A percentile compares a stretch with the other conserved stretches of the same genome.
phyloP scores from a whole-genome alignment of 2,113 vertebrate species.

The Vimba vimba region DNA sequence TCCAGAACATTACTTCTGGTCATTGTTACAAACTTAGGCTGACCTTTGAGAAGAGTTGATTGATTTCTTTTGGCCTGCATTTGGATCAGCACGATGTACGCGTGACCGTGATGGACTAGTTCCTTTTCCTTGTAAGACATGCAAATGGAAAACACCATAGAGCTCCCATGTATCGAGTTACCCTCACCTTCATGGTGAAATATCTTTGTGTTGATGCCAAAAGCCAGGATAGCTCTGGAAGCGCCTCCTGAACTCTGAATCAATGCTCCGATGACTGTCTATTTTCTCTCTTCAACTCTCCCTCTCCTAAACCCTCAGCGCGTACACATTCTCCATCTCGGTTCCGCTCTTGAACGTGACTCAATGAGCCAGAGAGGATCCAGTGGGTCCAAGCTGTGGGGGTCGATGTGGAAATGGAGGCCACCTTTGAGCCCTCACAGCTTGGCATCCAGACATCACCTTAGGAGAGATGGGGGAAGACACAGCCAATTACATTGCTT shows the following conservation, averaged over 20 bases:
- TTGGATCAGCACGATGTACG: conserved; percentile 10
- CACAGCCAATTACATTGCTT: conserved; percentile 53
- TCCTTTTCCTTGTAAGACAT: conserved; percentile 38
- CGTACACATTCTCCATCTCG: not conserved
- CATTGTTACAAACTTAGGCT: conserved; percentile 43
- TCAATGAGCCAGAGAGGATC: conserved; percentile 56
- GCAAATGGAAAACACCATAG: conserved; percentile 46
- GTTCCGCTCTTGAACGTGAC: conserved; percentile 40
- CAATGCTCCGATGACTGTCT: not conserved
- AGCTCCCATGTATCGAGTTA: conserved; percentile 38
- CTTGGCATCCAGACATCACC: conserved; percentile 35
- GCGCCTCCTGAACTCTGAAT: conserved; percentile 23
- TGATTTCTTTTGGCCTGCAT: conserved; percentile 42
- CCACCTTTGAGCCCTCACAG: conserved; percentile 44
- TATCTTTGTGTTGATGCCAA: conserved; percentile 35
- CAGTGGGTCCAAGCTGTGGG: conserved; percentile 35
- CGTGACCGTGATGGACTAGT: conserved; percentile 28
- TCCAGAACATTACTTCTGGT: conserved; percentile 23
- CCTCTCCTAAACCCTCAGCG: conserved; percentile 19
- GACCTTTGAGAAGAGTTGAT: conserved; percentile 44
- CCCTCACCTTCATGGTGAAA: conserved; percentile 52
- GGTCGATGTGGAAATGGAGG: conserved; percentile 39
- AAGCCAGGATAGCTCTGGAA: conserved; percentile 31
- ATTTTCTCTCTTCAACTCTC: conserved; percentile 35
- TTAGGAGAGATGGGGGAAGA: conserved; percentile 44